A percentile compares a stretch with the other conserved stretches of the same genome.
phyloP scores from a whole-genome alignment of 2,113 vertebrate genomes.

The Pontoporia blainvillei region DNA sequence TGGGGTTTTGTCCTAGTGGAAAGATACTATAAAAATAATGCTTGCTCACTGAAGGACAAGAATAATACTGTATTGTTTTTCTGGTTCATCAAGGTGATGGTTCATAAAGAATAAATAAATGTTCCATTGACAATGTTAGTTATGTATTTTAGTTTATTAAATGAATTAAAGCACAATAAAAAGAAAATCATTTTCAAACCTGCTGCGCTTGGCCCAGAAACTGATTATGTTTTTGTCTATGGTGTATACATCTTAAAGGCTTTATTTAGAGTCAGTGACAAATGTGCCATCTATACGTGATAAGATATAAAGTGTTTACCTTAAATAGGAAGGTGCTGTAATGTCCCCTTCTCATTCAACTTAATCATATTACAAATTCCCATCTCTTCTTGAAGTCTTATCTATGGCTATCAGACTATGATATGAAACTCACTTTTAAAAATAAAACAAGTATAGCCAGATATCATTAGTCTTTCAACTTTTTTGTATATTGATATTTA shows the following conservation, averaged over 20 bases:
- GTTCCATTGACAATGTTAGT: neutral
- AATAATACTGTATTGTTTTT: neutral
- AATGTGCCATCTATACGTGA: neutral
- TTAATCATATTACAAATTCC: neutral
- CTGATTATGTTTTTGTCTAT: neutral
- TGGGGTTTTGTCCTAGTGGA: neutral
- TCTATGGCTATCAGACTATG: neutral
- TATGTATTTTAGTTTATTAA: neutral
- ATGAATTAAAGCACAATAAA: neutral
- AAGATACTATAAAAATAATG: neutral
- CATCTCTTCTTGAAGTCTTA: neutral
- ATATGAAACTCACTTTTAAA: neutral
- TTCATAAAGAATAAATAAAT: conserved; percentile 1
- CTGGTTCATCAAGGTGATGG: neutral
- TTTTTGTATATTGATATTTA: neutral
- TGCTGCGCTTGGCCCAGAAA: neutral
- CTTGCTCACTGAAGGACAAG: neutral
- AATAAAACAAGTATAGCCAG: neutral
- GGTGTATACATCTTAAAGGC: neutral
- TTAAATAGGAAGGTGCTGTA: neutral
- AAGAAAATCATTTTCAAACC: neutral
- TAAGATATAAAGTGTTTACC: neutral
- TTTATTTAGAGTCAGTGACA: neutral
- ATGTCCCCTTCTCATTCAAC: neutral
- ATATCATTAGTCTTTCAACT: neutral